Evolutionary conservation across 2,888 invertebrate genomes (phyloP).

Genomic region (Adineta ricciae): DNA sequence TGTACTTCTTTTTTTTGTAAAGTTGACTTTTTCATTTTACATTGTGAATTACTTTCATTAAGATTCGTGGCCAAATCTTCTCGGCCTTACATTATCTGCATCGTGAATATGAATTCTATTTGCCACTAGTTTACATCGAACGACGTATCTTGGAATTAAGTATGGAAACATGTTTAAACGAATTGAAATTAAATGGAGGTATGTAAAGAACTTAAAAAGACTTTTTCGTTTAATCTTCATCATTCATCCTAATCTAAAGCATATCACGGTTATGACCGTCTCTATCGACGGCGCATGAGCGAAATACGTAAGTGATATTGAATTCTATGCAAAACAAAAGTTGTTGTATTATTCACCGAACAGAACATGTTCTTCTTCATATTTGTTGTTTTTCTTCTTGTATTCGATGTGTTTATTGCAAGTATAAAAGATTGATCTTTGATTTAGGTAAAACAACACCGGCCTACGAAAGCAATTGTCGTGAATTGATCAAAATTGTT

Average conservation of each 20-base stretch:
- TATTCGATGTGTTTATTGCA: too few relatives aligned
- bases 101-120: slow-evolving; percentile 55
- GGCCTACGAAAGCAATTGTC: slow-evolving; percentile 55
- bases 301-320: background rate
- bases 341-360: slow-evolving; percentile 27
- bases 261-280: background rate
- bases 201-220: background rate
- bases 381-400: background rate
- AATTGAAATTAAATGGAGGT: slow-evolving; percentile 53
- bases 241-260: background rate
- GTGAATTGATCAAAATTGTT: slow-evolving; percentile 56
- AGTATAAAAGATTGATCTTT: background rate
- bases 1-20: too few relatives aligned
- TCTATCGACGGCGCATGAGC: background rate
- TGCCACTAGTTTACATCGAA: slow-evolving; percentile 55
- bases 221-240: background rate
- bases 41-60: background rate
- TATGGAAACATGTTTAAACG: slow-evolving; percentile 56
- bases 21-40: background rate
- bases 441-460: slow-evolving; percentile 48
- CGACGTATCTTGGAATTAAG: slow-evolving; percentile 57
- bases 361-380: slow-evolving; percentile 25
- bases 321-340: background rate
- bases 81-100: slow-evolving; percentile 57
- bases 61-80: slow-evolving; percentile 55